Evolutionary conservation across 2,888 invertebrate genomes (phyloP), one percentile per base, ranked within the genome.

Genomic region (Phengaris alcon): DNA sequence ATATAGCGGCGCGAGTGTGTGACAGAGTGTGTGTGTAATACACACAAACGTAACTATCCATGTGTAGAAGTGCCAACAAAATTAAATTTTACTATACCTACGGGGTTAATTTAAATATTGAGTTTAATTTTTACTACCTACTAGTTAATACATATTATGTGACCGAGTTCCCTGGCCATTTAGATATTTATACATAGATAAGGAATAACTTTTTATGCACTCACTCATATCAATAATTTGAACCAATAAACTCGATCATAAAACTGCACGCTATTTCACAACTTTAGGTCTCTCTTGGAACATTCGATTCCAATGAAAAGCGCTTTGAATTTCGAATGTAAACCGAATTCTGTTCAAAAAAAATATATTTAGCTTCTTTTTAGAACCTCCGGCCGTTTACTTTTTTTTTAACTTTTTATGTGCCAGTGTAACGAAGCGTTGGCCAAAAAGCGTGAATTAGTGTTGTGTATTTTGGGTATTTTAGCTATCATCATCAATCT

Each of bases 371-470:
- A 13, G 13, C 64, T 44, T 64, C 64, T 64, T 35, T 64, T 64
- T 44, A 64, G 64, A 6, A 64, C 35, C 35, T 15, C 35, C 35
- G 35, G 64, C 6, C 64, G 68, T 75, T 68, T 48, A 46, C 52
- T 55, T 51, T 46, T 51, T 22, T 76, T 73, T 69, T 55, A 75
- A 74, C 52, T 74, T 82, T 80, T 77, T 86, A 8, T 12, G 57
- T 10, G 15, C 48, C 48, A 74, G 48, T 48, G 48, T 48, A 48
- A 48, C 48, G 48, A 48, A 48, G 48, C 48, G 48, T 48, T 48
- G 15, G 59, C 22, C 22, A 59, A 59, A 59, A 59, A 15, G 22
- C 22, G 22, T 57, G 57, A 15, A 9, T 57, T 15, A 48, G 48
- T 59, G 59, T 59, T 59, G 22, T 59, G 22, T 59, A 22, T 59